Conservation (phyloP, 1,140 invertebrate species). For the Diploscapter pachys region DNA sequence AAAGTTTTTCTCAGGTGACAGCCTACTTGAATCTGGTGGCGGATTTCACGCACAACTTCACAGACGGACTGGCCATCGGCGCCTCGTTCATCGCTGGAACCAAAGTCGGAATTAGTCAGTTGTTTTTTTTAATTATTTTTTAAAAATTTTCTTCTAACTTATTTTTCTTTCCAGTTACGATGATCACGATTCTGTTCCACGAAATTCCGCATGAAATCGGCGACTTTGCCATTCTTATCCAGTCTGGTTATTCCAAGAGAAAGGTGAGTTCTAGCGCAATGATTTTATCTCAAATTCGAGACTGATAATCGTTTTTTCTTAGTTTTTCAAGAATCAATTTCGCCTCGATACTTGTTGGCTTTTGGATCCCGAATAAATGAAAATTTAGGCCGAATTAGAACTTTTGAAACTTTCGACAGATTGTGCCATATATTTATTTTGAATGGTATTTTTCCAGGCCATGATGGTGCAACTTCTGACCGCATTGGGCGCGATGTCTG, state of each 20-base stretch:
- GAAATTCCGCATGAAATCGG: conserved; percentile 98
- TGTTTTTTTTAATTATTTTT: conserved; percentile 26
- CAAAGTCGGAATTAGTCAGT: conserved; percentile 50
- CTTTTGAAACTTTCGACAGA: too few relatives aligned
- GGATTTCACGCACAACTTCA: conserved; percentile 93
- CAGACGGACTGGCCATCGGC: conserved; percentile 90
- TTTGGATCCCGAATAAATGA: too few relatives aligned
- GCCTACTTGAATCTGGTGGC: conserved; percentile 89
- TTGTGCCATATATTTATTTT: background rate
- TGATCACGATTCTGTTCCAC: conserved; percentile 86
- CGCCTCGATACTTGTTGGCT: too few relatives aligned
- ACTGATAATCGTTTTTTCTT: too few relatives aligned
- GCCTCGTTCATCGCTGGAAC: conserved; percentile 86
- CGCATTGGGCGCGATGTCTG: conserved; percentile 79
- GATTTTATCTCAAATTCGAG: background rate
- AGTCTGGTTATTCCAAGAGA: conserved; percentile 81
- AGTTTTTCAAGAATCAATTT: too few relatives aligned
- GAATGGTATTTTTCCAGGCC: conserved; percentile 66
- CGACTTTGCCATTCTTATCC: conserved; percentile 92
- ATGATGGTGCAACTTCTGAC: conserved; percentile 86
- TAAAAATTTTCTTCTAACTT: background rate
- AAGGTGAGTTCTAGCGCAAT: conserved; percentile 65
- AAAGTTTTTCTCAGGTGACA: conserved; percentile 65
- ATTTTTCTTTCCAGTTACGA: conserved; percentile 69
- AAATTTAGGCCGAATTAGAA: too few relatives aligned